Evolutionary conservation across 1,140 invertebrate genomes (phyloP).

Genomic region (Zaprionus tsacasi): DNA sequence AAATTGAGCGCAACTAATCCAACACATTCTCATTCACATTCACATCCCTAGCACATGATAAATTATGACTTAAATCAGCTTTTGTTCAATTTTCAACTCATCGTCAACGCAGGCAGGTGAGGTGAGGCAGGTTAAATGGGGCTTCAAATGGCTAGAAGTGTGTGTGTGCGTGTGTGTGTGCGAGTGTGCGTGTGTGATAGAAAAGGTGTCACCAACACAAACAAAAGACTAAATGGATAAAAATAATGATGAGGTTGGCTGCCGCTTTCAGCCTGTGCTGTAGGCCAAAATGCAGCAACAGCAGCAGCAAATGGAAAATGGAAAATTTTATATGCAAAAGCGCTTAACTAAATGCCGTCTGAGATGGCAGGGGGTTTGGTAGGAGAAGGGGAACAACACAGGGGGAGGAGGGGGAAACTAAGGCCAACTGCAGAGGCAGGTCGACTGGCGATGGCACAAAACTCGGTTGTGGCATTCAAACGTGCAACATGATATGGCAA

Average conservation of each 20-base stretch:
- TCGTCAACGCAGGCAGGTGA: constrained; percentile 56
- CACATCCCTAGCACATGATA: constrained; percentile 58
- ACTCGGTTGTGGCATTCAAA: constrained; percentile 43
- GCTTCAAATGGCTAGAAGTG: background rate
- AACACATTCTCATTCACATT: background rate
- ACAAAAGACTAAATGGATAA: constrained; percentile 62
- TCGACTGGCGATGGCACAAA: constrained; percentile 6
- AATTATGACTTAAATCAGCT: constrained; percentile 84
- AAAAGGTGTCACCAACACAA: constrained; percentile 62
- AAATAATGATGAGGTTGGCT: constrained; percentile 61
- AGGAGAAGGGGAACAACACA: too few relatives aligned
- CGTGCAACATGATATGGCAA: constrained; percentile 52
- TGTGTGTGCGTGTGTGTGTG: constrained; percentile 13
- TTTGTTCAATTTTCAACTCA: constrained; percentile 79
- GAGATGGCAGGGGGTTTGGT: constrained; percentile 4
- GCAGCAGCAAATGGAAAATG: constrained; percentile 22
- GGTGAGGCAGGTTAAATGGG: constrained; percentile 59
- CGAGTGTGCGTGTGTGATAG: constrained; percentile 18
- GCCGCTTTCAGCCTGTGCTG: constrained; percentile 1
- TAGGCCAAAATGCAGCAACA: constrained; percentile 25
- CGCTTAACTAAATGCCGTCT: constrained; percentile 47
- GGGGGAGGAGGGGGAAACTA: background rate
- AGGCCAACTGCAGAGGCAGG: background rate
- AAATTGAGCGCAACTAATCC: constrained; percentile 77
- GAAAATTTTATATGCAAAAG: constrained; percentile 50